Evolutionary conservation across 2,888 invertebrate genomes (phyloP), one percentile per base, ranked within the genome.

Genomic region (Calameuta pallipes): DNA sequence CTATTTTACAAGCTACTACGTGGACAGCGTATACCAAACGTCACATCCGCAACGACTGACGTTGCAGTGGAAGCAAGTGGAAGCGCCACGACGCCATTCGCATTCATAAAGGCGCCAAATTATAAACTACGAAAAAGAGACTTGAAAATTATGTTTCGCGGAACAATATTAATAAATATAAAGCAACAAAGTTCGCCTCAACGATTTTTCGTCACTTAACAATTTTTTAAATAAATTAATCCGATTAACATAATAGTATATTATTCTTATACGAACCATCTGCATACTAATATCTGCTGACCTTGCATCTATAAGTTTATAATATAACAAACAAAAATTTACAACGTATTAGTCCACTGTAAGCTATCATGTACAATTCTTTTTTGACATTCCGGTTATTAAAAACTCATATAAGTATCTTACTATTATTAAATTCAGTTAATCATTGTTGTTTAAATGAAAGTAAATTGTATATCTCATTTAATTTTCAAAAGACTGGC

Each of bases 1-100:
- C 37, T 75, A 74, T 76, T 80, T 76, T 35, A 81, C 77, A 74
- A 86, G 86, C 89, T 88, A 89, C 89, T 88, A 89, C 89, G 89
- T 89, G 89, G 89, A 88, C 83, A 82, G 80, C 83, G 81, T 75
- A 82, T 79, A 83, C 76, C 33, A 31, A 79, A 85, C 89, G 89
- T 89, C 89, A 89, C 85, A 87, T 89, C 89, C 89, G 86, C 79
- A 71, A 71, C n/a, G 73, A 84, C 79, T 87, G 86, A 88, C 86
- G 88, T 87, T 84, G 82, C 82, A 81, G 74, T 76, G 73, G 76
- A 37, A 75, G 68, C 73, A 73, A 81, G 75, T 76, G 73, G 76
- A 37, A 75, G 69, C 73, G 74, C 73, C 78, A 36, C 71, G 74
- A 76, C 33, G 80, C 76, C 78, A 77, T 76, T 56, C 56, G 23